Evolutionary conservation across 2,888 invertebrate genomes (phyloP).

Genomic region (Ephialtes manifestator): DNA sequence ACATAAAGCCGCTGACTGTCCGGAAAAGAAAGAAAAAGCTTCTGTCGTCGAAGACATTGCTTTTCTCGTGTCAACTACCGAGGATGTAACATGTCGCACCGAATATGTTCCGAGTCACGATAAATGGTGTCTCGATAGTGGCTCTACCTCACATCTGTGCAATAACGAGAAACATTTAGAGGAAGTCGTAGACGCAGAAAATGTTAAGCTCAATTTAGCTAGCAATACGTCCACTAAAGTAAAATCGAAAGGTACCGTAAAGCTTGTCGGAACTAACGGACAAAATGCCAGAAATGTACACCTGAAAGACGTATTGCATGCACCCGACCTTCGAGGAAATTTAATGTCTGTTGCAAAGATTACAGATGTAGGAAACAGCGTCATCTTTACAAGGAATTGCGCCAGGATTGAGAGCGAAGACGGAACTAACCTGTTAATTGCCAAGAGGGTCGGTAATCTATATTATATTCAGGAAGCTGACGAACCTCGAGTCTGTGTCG

Average conservation of each 20-base stretch:
- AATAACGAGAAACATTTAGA: slow-evolving; percentile 34
- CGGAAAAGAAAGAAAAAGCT: slow-evolving; percentile 13
- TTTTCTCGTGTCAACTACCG: slow-evolving; percentile 17
- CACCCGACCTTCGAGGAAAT: slow-evolving; percentile 69
- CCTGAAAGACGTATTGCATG: slow-evolving; percentile 58
- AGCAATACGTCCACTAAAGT: slow-evolving; percentile 16
- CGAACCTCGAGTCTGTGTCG: neutral
- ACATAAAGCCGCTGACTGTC: slow-evolving; percentile 40
- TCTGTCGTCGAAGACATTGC: slow-evolving; percentile 28
- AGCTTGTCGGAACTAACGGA: neutral
- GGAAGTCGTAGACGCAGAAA: neutral
- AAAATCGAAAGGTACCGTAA: slow-evolving; percentile 25
- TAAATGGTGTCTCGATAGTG: slow-evolving; percentile 63
- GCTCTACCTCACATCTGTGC: slow-evolving; percentile 66
- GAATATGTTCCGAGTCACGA: neutral
- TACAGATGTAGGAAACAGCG: slow-evolving; percentile 55
- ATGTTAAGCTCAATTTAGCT: slow-evolving; percentile 51
- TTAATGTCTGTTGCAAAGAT: slow-evolving; percentile 70
- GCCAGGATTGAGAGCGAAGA: slow-evolving; percentile 58
- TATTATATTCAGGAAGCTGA: slow-evolving; percentile 47
- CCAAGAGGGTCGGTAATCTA: slow-evolving; percentile 52
- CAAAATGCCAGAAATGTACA: neutral
- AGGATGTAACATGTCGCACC: neutral
- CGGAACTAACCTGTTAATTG: neutral
- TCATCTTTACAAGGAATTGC: slow-evolving; percentile 51